phyloP scores from a whole-genome alignment of 1,140 invertebrate species.

The Bombus confusus region DNA sequence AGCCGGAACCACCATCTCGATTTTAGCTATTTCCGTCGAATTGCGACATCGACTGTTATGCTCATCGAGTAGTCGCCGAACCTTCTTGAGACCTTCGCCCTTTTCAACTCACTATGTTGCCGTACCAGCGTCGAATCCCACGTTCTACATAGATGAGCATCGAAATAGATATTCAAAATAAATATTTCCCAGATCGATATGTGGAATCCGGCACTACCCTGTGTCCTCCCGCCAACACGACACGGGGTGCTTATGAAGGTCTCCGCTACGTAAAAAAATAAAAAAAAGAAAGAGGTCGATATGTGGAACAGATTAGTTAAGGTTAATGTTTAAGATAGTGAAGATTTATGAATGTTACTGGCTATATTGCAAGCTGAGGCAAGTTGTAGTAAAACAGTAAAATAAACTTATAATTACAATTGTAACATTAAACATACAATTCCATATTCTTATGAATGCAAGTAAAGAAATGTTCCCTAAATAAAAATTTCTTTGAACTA shows the following conservation, averaged over 20 bases:
- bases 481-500: too few relatives aligned
- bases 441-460: too few relatives aligned
- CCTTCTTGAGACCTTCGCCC: slow-evolving; percentile 26
- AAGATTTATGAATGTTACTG: not conserved
- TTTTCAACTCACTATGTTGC: not conserved
- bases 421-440: too few relatives aligned
- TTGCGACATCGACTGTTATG: slow-evolving; percentile 70
- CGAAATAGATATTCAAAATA: not conserved
- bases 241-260: too few relatives aligned
- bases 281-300: too few relatives aligned
- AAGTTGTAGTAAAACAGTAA: too few relatives aligned
- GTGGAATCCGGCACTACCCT: not conserved
- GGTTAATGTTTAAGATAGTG: not conserved
- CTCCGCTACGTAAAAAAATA: too few relatives aligned
- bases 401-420: too few relatives aligned
- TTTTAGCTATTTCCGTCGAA: slow-evolving; percentile 80
- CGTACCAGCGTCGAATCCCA: not conserved
- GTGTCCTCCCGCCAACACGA: too few relatives aligned
- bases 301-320: not conserved
- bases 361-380: fast-evolving
- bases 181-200: not conserved
- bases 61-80: slow-evolving; percentile 14
- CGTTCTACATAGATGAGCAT: not conserved
- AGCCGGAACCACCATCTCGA: slow-evolving; percentile 72
- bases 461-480: too few relatives aligned